Conservation (phyloP, 1,140 invertebrate species). For the Sitobion miscanthi region DNA sequence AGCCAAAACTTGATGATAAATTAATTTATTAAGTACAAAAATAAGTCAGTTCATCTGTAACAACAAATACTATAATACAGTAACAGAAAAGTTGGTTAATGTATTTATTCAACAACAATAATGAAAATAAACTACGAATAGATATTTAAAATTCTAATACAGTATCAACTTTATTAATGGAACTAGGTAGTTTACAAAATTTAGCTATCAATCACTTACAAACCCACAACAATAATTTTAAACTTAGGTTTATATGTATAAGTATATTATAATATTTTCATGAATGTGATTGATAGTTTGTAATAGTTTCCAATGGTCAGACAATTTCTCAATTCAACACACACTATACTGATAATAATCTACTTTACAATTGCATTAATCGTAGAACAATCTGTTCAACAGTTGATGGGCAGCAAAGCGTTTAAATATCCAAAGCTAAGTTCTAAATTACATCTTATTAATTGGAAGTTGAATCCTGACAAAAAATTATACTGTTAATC, state of each 20-base stretch:
- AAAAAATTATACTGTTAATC: neutral
- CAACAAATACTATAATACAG: neutral
- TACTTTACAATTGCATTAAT: constrained; percentile 47
- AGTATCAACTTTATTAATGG: constrained; percentile 20
- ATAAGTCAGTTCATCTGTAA: neutral
- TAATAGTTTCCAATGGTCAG: constrained; percentile 30
- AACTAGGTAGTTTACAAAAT: neutral
- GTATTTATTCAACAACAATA: neutral
- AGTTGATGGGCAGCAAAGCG: constrained; percentile 42
- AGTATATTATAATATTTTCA: constrained; percentile 40
- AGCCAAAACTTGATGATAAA: neutral
- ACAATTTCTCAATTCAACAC: constrained; percentile 36
- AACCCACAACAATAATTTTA: constrained; percentile 26
- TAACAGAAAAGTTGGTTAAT: neutral
- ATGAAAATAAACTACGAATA: constrained; percentile 25
- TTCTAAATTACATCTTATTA: constrained; percentile 49
- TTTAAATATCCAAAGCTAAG: constrained; percentile 47
- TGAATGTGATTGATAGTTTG: too few relatives aligned
- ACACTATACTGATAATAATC: constrained; percentile 40
- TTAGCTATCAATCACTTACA: constrained; percentile 37
- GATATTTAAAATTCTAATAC: neutral
- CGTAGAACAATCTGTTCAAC: constrained; percentile 33
- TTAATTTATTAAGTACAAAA: neutral
- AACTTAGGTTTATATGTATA: neutral
- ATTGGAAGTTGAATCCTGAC: constrained; percentile 55